phyloP scores from a whole-genome alignment of 2,888 invertebrate genomes.

The Drosophila diplacantha region DNA sequence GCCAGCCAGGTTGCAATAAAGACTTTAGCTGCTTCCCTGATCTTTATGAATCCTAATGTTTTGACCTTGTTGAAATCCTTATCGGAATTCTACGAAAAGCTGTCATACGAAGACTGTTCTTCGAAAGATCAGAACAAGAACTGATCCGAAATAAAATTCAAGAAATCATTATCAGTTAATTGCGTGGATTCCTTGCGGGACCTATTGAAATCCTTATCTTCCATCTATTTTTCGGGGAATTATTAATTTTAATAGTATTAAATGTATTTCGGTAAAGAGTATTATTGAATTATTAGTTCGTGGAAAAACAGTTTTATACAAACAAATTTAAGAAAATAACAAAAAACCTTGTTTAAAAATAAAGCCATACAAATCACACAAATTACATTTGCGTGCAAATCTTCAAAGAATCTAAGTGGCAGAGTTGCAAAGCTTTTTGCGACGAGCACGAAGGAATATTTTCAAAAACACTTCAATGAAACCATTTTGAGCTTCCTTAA shows the following conservation, averaged over 20 bases:
- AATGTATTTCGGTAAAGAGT: background rate
- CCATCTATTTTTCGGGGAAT: background rate
- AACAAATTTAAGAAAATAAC: background rate
- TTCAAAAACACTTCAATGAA: background rate
- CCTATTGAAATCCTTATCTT: background rate
- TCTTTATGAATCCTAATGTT: background rate
- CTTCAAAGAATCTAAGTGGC: background rate
- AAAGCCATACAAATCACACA: background rate
- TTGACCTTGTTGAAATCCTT: conserved; percentile 1
- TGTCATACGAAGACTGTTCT: background rate
- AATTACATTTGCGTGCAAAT: conserved; percentile 10
- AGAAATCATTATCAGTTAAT: conserved; percentile 1
- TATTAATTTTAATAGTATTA: background rate
- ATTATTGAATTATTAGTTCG: background rate
- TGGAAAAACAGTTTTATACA: background rate
- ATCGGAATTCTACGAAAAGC: conserved; percentile 6
- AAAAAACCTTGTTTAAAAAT: background rate
- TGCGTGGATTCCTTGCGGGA: conserved; percentile 1
- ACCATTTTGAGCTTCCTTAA: background rate
- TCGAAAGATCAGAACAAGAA: background rate
- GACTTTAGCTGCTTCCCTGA: background rate
- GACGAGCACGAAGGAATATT: background rate
- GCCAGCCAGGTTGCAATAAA: background rate
- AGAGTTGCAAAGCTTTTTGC: background rate
- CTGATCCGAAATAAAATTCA: background rate